Evolutionary conservation across 2,888 invertebrate species (phyloP), one percentile per base, ranked within the genome.

Genomic region (Lottia gigantea): DNA sequence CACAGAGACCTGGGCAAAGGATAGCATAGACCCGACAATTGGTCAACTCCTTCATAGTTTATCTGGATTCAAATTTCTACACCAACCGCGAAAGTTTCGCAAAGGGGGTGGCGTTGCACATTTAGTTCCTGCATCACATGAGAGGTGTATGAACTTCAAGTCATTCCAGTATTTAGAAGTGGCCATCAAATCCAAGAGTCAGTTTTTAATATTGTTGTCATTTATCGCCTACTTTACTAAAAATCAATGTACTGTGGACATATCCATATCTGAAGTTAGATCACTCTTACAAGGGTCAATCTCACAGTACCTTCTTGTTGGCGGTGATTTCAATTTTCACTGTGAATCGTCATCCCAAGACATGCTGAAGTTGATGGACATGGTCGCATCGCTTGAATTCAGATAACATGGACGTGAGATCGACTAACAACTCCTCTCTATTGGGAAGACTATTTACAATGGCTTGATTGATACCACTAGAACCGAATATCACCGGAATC

Each of bases 181-280:
- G 16, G 19, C 49, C 49, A 49, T 49, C 49, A 49, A 6, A 49
- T n/a, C 49, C 49, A 49, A 49, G 49, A 49, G 49, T 49, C n/a
- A 49, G 49, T 49, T 49, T 11, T 14, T 49, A 49, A 49, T 49
- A 11, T 49, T 49, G 11, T 49, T 49, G 15, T 49, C 19, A 19
- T 49, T 16, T 49, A n/a, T 19, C 16, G 16, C 7, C n/a, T 31
- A 31, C 31, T 31, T 6, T 19, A 14, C 49, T 1, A 49, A 49
- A 49, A 49, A 49, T n/a, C 16, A 49, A 19, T 49, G 11, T 19
- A 49, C 7, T n/a, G 49, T 49, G 7, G 16, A 49, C 6, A 19
- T 1, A 11, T 16, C 15, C 15, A 14, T 19, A 16, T 49, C 49
- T 49, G 49, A 49, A 49, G 11, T 49, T 49, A 49, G 49, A 49